Evolutionary conservation across 2,797 vertebrate species (phyloP), one percentile per base, ranked within the genome.

Genomic region (Micrastur ruficollis): DNA sequence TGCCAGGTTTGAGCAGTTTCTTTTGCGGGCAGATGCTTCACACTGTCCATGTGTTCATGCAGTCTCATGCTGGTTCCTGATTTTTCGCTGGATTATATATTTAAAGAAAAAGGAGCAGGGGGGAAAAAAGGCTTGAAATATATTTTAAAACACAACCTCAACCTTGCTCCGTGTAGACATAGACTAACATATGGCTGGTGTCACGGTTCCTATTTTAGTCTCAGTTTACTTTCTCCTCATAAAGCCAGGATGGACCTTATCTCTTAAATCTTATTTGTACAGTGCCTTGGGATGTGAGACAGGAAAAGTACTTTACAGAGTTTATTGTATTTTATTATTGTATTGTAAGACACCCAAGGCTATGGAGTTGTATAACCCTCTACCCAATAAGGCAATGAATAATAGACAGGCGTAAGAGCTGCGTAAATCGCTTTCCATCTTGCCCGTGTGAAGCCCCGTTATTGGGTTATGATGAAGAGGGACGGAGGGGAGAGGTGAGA

Each of bases 201-300:
- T n/a, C 36, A 81, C 5, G 52, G 47, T 66, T 80, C 36, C 46
- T 47, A 14, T 31, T 58, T 95, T 25, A 73, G 81, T 17, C 50
- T 72, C 17, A 12, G 34, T 91, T 79, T 82, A 29, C 67, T 61
- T 78, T 79, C 73, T 95, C 47, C 70, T 83, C 95, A 22, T 82
- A 93, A 92, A 65, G 63, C 22, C 6, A 25, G 92, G 95, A 80
- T 44, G 92, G 61, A 38, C 67, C 46, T 93, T 93, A 78, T 89
- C 68, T 95, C 74, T 86, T 85, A 67, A 78, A 96, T 96, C 86
- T 90, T 95, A 66, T 97, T 87, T 96, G 70, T 89, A 22, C 21
- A 74, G 27, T 26, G 75, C 74, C 73, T 47, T 62, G 81, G 81
- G 91, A 81, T 82, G 70, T 26, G 26, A 96, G 70, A 29, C 66